Evolutionary conservation across 2,888 invertebrate genomes (phyloP).

Genomic region (Chydorus sphaericus): DNA sequence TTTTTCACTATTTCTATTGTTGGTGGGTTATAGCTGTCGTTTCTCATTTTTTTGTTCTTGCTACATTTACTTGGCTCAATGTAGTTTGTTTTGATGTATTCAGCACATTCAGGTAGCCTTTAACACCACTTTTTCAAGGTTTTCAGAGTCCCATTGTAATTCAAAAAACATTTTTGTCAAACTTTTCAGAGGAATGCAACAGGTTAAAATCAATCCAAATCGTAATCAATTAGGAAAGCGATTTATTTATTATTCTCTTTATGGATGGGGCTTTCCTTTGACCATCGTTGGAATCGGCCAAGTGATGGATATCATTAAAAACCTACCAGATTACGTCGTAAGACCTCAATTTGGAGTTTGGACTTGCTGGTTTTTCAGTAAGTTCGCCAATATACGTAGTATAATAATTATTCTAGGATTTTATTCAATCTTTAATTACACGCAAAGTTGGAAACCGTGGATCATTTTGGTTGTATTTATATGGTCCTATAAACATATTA

Average conservation of each 20-base stretch:
- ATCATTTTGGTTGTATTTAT: conserved; percentile 41
- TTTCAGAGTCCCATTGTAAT: not conserved
- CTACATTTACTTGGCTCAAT: conserved; percentile 60
- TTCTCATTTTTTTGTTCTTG: conserved; percentile 50
- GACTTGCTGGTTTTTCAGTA: conserved; percentile 12
- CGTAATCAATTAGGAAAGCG: conserved; percentile 20
- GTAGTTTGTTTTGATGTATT: conserved; percentile 69
- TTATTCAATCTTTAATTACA: conserved; percentile 19
- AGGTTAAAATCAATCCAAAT: not conserved
- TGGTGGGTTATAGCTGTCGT: conserved; percentile 51
- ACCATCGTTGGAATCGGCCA: conserved; percentile 18
- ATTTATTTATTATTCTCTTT: conserved; percentile 28
- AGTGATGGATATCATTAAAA: conserved; percentile 12
- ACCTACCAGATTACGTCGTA: conserved; percentile 23
- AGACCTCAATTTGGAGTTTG: conserved; percentile 4
- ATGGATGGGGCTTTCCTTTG: conserved; percentile 11
- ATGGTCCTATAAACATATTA: conserved; percentile 46
- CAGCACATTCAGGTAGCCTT: conserved; percentile 55
- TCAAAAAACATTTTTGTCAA: no score
- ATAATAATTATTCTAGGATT: conserved; percentile 17
- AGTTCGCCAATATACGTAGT: conserved; percentile 6
- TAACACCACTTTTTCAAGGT: not conserved
- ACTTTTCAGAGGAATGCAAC: not conserved
- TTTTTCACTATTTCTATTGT: no score
- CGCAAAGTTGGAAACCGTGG: conserved; percentile 15